phyloP scores from a whole-genome alignment of 1,140 invertebrate species.

The Andrena cerasifolii region DNA sequence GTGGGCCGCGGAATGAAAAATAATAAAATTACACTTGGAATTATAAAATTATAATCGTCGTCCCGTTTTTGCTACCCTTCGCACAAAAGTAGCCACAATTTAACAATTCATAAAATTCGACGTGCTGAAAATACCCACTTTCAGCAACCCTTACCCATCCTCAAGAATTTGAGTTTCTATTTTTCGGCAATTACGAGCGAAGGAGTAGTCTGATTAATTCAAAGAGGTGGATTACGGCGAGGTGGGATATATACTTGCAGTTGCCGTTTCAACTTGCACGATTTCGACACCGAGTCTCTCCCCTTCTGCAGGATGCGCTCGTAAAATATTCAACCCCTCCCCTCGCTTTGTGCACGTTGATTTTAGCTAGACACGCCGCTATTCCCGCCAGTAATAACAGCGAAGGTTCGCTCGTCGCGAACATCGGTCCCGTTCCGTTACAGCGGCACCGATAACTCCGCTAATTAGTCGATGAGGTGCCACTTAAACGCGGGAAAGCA shows the following conservation, averaged over 20 bases:
- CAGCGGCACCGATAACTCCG: conserved; percentile 33
- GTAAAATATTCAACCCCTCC: conserved; percentile 42
- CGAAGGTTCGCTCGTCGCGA: conserved; percentile 7
- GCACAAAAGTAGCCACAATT: too few relatives aligned
- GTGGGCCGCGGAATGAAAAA: too few relatives aligned
- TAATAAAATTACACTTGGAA: too few relatives aligned
- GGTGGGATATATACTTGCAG: too few relatives aligned
- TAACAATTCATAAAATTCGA: too few relatives aligned
- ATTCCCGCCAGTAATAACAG: conserved; percentile 31
- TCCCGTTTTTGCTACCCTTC: too few relatives aligned
- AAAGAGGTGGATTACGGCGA: too few relatives aligned
- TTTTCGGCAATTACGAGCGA: background rate
- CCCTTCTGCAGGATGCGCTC: background rate
- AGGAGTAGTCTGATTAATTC: too few relatives aligned
- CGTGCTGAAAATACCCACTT: too few relatives aligned
- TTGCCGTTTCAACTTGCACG: background rate
- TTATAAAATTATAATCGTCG: too few relatives aligned
- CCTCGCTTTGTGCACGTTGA: background rate
- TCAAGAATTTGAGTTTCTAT: background rate
- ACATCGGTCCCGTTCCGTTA: conserved; percentile 27
- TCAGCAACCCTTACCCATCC: too few relatives aligned
- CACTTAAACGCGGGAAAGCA: conserved; percentile 41
- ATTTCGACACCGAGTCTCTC: background rate
- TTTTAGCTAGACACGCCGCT: conserved; percentile 17
- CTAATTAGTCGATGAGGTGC: conserved; percentile 61